phyloP scores from a whole-genome alignment of 2,113 vertebrate species.

The Solea solea region DNA sequence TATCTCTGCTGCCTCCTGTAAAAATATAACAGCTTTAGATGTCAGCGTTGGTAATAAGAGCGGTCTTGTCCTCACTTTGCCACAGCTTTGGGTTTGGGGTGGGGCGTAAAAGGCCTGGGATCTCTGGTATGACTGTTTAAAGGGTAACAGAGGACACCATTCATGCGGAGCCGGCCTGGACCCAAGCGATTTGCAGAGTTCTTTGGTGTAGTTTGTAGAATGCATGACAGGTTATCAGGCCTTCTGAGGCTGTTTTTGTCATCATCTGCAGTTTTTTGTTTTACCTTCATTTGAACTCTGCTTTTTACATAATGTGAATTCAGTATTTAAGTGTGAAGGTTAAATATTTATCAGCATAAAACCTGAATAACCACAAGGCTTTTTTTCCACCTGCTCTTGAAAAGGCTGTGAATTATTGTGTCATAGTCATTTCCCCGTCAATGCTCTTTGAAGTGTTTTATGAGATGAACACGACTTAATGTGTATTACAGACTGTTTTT shows the following conservation, averaged over 20 bases:
- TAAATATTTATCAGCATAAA: too few species aligned
- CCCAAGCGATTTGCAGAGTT: constrained; percentile 9
- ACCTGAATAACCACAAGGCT: too few species aligned
- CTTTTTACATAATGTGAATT: too few species aligned
- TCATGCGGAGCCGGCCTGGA: constrained; percentile 39
- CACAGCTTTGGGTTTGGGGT: constrained; percentile 61
- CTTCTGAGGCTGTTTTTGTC: neutral
- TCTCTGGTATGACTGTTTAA: constrained; percentile 58
- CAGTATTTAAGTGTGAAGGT: too few species aligned
- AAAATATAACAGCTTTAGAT: neutral
- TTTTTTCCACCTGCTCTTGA: neutral
- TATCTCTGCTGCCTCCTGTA: neutral
- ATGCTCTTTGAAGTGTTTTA: too few species aligned
- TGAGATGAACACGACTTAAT: too few species aligned
- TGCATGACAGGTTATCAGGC: neutral
- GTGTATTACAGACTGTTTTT: neutral
- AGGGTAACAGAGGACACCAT: constrained; percentile 67
- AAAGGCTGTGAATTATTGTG: neutral
- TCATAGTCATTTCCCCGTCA: neutral
- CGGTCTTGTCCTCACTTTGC: constrained; percentile 29
- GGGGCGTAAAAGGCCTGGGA: constrained; percentile 32
- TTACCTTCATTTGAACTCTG: too few species aligned
- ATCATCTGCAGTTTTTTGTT: neutral
- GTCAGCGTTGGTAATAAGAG: constrained; percentile 34
- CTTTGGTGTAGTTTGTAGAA: neutral